Percentiles rank a stretch among this genome's conserved stretches.
phyloP scores from a whole-genome alignment of 2,113 vertebrate genomes.

The Mormoops blainvillei region DNA sequence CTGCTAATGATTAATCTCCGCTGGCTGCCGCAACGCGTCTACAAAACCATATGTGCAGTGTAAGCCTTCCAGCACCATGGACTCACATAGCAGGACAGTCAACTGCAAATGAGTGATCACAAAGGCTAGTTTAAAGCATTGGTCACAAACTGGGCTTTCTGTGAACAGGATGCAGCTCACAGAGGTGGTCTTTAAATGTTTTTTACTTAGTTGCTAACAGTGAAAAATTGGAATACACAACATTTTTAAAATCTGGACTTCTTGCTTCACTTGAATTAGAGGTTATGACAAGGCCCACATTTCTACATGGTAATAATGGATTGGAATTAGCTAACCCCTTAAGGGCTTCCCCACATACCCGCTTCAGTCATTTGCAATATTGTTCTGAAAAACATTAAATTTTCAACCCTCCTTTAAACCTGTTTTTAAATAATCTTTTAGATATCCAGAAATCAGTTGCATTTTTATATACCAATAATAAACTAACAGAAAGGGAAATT shows the following conservation, averaged over 20 bases:
- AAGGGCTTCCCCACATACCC: neutral
- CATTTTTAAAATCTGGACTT: neutral
- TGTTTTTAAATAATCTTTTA: neutral
- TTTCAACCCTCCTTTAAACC: neutral
- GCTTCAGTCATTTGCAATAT: neutral
- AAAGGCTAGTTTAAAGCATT: neutral
- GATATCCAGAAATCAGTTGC: no score
- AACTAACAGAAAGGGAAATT: no score
- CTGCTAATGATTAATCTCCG: slow-evolving; percentile 14
- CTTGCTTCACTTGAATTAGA: slow-evolving; percentile 14
- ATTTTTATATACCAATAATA: no score
- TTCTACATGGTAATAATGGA: neutral
- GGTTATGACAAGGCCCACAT: neutral
- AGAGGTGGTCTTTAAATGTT: neutral
- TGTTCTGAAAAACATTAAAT: neutral
- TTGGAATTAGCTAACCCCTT: neutral
- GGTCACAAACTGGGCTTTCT: neutral
- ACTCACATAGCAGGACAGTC: neutral
- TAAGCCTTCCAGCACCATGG: neutral
- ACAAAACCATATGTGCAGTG: neutral
- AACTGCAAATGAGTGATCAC: neutral
- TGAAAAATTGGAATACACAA: neutral
- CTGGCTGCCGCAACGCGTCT: neutral
- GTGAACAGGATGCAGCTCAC: neutral
- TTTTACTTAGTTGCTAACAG: neutral